Conservation (phyloP, 2,888 invertebrate species). For the Tetramorium bicarinatum region DNA sequence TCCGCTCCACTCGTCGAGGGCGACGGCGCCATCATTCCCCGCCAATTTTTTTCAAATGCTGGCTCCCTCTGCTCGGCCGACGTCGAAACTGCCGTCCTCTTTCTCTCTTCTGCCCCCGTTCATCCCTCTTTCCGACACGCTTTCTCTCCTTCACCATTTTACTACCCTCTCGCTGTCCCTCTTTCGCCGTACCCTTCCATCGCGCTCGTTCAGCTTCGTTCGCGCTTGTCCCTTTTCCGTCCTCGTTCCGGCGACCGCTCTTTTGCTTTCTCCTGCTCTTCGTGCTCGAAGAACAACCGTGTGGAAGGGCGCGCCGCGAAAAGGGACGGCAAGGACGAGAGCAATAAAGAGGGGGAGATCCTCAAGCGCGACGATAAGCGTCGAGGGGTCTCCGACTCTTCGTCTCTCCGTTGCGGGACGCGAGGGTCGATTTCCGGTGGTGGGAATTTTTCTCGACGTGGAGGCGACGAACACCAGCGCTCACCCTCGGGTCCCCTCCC, state of each 20-base stretch:
- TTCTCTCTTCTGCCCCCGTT: conserved; percentile 53
- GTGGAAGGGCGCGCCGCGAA: conserved; percentile 47
- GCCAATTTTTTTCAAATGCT: conserved; percentile 77
- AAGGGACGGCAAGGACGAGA: conserved; percentile 58
- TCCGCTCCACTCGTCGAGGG: conserved; percentile 65
- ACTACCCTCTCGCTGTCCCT: conserved; percentile 26
- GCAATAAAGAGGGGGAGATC: conserved; percentile 65
- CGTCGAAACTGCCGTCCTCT: conserved; percentile 63
- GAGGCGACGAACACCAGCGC: conserved; percentile 57
- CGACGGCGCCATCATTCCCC: conserved; percentile 80
- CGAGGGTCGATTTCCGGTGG: conserved; percentile 79
- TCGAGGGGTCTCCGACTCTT: conserved; percentile 70
- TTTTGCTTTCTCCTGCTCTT: conserved; percentile 58
- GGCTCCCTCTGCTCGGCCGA: conserved; percentile 73
- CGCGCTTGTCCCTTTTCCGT: conserved; percentile 63
- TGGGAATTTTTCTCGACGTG: conserved; percentile 72
- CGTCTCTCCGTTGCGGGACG: conserved; percentile 65
- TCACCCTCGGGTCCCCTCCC: conserved; percentile 21
- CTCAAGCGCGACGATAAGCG: conserved; percentile 72
- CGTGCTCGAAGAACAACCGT: conserved; percentile 58
- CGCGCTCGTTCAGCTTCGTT: conserved; percentile 22
- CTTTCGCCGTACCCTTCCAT: conserved; percentile 12
- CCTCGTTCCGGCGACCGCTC: conserved; percentile 59
- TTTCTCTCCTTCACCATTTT: conserved; percentile 46
- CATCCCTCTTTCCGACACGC: conserved; percentile 43